These are phyloP conservation scores for Trisateles emortualis DNA, from an alignment of 2,888 invertebrate genomes.

Conservation along the genomic window DNA sequence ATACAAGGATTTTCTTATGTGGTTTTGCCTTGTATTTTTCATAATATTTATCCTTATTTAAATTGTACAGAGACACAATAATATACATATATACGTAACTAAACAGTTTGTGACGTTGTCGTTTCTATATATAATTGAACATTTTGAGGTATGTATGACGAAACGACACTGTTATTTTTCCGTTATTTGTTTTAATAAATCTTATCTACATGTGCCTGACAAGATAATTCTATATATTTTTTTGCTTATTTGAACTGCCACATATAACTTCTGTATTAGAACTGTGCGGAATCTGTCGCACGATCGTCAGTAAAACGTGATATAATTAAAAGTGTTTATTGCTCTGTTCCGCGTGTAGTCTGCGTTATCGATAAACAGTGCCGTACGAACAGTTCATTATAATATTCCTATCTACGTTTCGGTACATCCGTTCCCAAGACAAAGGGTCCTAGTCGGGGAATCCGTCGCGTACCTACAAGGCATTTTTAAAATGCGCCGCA, in stretches of 20 bases:
- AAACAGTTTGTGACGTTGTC: slow-evolving; percentile 32
- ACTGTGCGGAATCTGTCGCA: slow-evolving; percentile 7
- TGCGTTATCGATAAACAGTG: slow-evolving; percentile 31
- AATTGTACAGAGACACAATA: slow-evolving; percentile 16
- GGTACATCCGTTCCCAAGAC: slow-evolving; percentile 55
- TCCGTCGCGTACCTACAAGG: slow-evolving; percentile 50
- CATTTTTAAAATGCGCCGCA: slow-evolving; percentile 65
- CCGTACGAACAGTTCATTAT: slow-evolving; percentile 32
- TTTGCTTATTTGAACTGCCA: background rate
- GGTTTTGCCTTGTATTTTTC: slow-evolving; percentile 47
- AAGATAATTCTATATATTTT: background rate
- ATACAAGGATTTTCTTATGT: slow-evolving; percentile 40
- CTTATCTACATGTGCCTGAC: background rate
- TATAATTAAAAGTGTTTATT: slow-evolving; percentile 36
- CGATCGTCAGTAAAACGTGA: slow-evolving; percentile 22
- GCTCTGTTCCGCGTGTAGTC: slow-evolving; percentile 24
- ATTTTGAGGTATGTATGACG: background rate
- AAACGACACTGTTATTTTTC: slow-evolving; percentile 5
- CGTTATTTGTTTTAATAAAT: background rate
- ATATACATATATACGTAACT: slow-evolving; percentile 27
- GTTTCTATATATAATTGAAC: slow-evolving; percentile 15
- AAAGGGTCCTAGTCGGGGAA: slow-evolving; percentile 60
- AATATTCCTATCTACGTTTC: slow-evolving; percentile 52
- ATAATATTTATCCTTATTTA: slow-evolving; percentile 38
- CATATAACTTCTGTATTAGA: slow-evolving; percentile 2